Evolutionary conservation across 2,113 vertebrate genomes (phyloP).

Genomic region (Acrocephalus arundinaceus): DNA sequence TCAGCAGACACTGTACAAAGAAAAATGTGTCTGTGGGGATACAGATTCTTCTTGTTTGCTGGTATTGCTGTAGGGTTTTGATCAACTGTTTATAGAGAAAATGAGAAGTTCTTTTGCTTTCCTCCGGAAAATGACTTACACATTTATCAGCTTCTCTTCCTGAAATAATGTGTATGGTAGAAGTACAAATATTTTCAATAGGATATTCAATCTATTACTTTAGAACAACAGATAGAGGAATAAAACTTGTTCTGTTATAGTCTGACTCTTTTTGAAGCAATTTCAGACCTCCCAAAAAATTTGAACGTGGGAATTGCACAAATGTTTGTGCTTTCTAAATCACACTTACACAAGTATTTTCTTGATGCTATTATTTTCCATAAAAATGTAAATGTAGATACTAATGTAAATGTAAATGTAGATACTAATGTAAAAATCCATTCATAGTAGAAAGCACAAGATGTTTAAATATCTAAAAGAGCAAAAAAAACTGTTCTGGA

Average conservation of each 20-base stretch:
- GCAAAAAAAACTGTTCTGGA: neutral
- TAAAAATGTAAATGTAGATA: neutral
- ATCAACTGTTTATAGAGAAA: neutral
- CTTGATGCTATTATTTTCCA: neutral
- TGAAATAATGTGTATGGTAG: neutral
- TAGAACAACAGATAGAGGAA: neutral
- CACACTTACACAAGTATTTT: neutral
- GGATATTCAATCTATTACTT: neutral
- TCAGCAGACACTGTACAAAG: neutral
- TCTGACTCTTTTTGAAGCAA: neutral
- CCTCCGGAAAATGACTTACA: neutral
- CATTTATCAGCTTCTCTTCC: neutral
- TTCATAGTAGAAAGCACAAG: neutral
- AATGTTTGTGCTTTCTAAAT: neutral
- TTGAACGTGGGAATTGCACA: neutral
- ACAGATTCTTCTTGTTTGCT: neutral
- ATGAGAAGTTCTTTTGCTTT: neutral
- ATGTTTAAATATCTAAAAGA: neutral
- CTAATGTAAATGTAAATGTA: neutral
- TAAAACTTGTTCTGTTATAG: neutral
- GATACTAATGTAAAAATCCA: neutral
- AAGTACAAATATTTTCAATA: neutral
- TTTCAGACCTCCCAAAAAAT: neutral
- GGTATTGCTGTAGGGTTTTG: neutral
- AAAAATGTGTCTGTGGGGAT: neutral